phyloP scores from a whole-genome alignment of 2,113 vertebrate genomes.

The Ctenomys sociabilis region DNA sequence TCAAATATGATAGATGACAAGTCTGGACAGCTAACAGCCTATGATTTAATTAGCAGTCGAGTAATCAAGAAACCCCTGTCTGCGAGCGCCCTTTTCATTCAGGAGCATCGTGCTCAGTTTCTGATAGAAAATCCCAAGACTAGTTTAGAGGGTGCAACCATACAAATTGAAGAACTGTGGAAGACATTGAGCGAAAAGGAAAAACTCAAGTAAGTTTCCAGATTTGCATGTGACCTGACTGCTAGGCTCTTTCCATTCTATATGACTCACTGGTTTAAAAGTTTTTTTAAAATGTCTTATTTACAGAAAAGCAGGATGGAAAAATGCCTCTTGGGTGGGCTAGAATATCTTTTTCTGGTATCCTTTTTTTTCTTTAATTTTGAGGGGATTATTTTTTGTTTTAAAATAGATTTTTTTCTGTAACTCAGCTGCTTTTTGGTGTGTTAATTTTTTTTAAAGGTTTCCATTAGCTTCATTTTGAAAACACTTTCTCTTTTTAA shows the following conservation, averaged over 20 bases:
- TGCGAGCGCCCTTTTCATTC: slow-evolving; percentile 90
- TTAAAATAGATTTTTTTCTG: slow-evolving; percentile 65
- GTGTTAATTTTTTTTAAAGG: slow-evolving; percentile 75
- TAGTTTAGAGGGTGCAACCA: slow-evolving; percentile 88
- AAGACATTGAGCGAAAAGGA: slow-evolving; percentile 91
- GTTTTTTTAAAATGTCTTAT: slow-evolving; percentile 71
- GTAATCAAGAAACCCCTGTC: slow-evolving; percentile 90
- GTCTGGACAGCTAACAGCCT: slow-evolving; percentile 89
- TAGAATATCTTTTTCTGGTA: slow-evolving; percentile 61
- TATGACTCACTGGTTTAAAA: slow-evolving; percentile 83
- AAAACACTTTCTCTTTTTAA: slow-evolving; percentile 57
- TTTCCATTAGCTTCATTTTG: slow-evolving; percentile 73
- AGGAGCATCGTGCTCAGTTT: slow-evolving; percentile 88
- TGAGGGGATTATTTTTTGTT: background rate
- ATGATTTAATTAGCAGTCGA: slow-evolving; percentile 93
- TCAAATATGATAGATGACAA: slow-evolving; percentile 90
- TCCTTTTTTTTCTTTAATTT: slow-evolving; percentile 52
- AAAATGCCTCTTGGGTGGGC: slow-evolving; percentile 82
- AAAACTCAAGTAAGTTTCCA: slow-evolving; percentile 93
- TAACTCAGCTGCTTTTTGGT: slow-evolving; percentile 75
- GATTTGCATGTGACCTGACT: slow-evolving; percentile 83
- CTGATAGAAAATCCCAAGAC: slow-evolving; percentile 89
- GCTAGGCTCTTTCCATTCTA: slow-evolving; percentile 85
- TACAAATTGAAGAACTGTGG: slow-evolving; percentile 90
- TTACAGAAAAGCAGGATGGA: slow-evolving; percentile 83